These are phyloP conservation scores for Argopecten irradians DNA, from an alignment of 1,140 invertebrate species.

Conservation along the genomic window DNA sequence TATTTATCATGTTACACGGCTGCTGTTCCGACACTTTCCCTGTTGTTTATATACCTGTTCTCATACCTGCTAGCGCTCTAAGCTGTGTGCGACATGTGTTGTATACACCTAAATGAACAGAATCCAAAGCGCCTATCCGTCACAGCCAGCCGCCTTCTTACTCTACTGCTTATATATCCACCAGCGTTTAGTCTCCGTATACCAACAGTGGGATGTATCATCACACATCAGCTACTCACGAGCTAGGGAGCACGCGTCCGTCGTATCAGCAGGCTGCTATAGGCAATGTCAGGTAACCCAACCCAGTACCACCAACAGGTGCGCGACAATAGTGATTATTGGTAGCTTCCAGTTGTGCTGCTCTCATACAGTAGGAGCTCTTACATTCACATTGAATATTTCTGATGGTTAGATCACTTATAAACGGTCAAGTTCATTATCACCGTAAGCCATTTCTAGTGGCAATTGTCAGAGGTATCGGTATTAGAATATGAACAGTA, in stretches of 20 bases:
- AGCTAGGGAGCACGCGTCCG: conserved; percentile 4
- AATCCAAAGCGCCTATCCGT: no score
- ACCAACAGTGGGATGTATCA: neutral
- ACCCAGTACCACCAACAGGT: neutral
- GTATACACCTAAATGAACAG: no score
- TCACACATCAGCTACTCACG: neutral
- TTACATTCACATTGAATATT: neutral
- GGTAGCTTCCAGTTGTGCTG: neutral
- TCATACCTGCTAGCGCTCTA: no score
- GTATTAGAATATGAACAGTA: neutral
- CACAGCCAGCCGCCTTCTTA: neutral
- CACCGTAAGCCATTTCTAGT: neutral
- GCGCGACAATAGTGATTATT: neutral
- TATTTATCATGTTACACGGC: neutral
- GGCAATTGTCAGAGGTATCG: neutral
- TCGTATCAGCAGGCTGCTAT: conserved; percentile 3
- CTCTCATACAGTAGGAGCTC: neutral
- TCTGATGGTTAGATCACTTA: neutral
- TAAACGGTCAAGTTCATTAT: neutral
- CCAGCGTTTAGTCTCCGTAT: neutral
- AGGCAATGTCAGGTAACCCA: neutral
- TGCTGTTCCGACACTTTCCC: neutral
- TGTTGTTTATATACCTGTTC: neutral
- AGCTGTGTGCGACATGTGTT: no score
- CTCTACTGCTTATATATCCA: neutral